A percentile compares a stretch with the other conserved stretches of the same genome.
phyloP scores from a whole-genome alignment of 2,888 invertebrate species.

The Tridacna gigas region DNA sequence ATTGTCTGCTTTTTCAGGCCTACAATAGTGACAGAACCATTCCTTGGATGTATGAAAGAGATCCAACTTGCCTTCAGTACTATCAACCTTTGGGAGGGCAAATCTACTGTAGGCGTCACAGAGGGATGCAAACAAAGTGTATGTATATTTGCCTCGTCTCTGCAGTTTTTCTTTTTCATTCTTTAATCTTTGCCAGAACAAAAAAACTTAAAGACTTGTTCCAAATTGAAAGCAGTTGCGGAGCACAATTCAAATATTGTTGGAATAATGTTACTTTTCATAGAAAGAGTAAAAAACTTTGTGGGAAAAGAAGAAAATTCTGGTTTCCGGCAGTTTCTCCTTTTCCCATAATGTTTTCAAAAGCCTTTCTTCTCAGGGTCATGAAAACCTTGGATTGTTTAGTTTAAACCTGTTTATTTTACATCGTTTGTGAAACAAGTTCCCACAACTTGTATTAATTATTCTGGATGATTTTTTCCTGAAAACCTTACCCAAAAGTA shows the following conservation, averaged over 20 bases:
- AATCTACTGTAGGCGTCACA: slow-evolving; percentile 74
- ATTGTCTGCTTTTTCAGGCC: slow-evolving; percentile 40
- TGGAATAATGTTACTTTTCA: too few relatives aligned
- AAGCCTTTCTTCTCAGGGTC: not conserved
- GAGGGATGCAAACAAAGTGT: slow-evolving; percentile 77
- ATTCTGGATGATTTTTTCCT: too few relatives aligned
- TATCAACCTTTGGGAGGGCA: slow-evolving; percentile 70
- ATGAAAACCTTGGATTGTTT: too few relatives aligned
- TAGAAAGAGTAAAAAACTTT: too few relatives aligned
- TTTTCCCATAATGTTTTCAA: not conserved
- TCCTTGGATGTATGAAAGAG: slow-evolving; percentile 93
- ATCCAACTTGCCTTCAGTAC: slow-evolving; percentile 86
- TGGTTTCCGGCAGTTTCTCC: not conserved
- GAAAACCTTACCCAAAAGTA: too few relatives aligned
- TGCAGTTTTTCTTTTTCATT: not conserved
- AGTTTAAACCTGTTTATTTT: too few relatives aligned
- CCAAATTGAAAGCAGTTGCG: too few relatives aligned
- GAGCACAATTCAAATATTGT: not conserved
- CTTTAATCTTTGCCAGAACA: too few relatives aligned
- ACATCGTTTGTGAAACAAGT: too few relatives aligned
- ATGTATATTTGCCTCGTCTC: slow-evolving; percentile 22
- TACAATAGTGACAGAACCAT: slow-evolving; percentile 84
- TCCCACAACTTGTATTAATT: too few relatives aligned
- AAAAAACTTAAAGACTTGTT: too few relatives aligned
- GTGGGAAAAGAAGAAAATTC: too few relatives aligned